Evolutionary conservation across 30 jellyfish, hydroid and myxozoan species (phyloP).

Genomic region (Sanderia malayensis): DNA sequence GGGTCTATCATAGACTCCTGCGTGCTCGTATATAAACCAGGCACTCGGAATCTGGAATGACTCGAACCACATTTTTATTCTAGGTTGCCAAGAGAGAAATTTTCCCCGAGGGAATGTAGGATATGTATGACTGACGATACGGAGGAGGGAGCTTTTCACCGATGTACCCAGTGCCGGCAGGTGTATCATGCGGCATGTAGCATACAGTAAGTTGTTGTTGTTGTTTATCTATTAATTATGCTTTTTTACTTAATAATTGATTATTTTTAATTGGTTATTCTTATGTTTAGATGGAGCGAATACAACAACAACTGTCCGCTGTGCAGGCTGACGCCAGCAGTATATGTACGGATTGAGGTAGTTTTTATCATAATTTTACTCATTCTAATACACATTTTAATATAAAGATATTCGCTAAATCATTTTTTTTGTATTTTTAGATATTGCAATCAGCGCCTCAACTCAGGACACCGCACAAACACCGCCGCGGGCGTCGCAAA

Average conservation of each 20-base stretch:
- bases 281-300: conserved; percentile 1
- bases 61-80: no score
- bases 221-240: background rate
- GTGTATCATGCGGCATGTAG: background rate
- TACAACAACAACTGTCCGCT: background rate
- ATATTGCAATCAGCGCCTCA: background rate
- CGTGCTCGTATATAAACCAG: no score
- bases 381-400: background rate
- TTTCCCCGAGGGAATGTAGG: background rate
- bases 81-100: background rate
- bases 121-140: background rate
- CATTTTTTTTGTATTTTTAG: background rate
- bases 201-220: conserved; percentile 1
- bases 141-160: background rate
- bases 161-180: background rate
- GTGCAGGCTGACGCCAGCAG: background rate
- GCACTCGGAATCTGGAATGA: no score
- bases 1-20: no score
- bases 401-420: background rate
- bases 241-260: background rate
- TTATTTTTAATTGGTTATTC: background rate
- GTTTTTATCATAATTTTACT: background rate
- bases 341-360: background rate
- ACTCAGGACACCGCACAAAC: background rate
- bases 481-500: no score